Conservation (phyloP, 2,113 vertebrate genomes). For the Canis aureus region DNA sequence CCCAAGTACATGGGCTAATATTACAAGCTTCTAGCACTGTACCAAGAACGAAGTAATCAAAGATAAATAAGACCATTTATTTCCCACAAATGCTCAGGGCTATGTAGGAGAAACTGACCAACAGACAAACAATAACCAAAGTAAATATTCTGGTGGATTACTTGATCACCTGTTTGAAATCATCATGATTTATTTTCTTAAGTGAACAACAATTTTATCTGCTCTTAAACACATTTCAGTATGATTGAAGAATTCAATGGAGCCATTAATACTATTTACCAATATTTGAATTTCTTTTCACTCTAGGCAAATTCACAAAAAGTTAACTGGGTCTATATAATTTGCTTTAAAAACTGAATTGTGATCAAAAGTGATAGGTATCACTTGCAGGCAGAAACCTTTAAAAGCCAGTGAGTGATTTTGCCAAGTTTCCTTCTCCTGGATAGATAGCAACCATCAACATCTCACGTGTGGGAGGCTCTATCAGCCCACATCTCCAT, state of each 20-base stretch:
- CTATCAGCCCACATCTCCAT: neutral
- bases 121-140: neutral
- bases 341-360: conserved; percentile 39
- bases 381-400: neutral
- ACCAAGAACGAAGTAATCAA: neutral
- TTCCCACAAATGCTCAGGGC: neutral
- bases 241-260: neutral
- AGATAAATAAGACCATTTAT: neutral
- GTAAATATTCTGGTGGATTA: neutral
- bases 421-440: neutral
- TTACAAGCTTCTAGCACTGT: neutral
- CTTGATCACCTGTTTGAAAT: neutral
- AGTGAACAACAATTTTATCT: neutral
- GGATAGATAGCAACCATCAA: neutral
- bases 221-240: neutral
- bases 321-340: neutral
- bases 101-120: neutral
- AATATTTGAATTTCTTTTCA: conserved; percentile 45
- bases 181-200: conserved; percentile 33
- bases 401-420: neutral
- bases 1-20: neutral
- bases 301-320: conserved; percentile 5
- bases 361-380: neutral
- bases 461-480: neutral
- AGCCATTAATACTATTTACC: neutral